Evolutionary conservation across 1,140 invertebrate species (phyloP), one percentile per base, ranked within the genome.

Genomic region (Bactericera cockerelli): DNA sequence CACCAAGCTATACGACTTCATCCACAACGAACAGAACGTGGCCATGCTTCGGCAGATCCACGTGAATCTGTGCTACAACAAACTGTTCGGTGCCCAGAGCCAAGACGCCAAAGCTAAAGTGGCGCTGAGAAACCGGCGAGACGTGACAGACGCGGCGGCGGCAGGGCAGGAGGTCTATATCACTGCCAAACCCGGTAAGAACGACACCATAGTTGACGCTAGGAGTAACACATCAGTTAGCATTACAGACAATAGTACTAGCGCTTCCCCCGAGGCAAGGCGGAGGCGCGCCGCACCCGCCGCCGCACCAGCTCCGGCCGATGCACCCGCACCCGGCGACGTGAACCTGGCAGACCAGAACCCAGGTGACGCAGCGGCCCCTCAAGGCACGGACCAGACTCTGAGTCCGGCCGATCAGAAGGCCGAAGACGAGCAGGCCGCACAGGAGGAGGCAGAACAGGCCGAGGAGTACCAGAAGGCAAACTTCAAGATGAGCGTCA

Each of bases 211-310:
- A 19, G 22, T 49, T 49, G 42, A 49, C 42, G 42, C n/a, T 49
- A 49, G 42, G 42, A 49, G 42, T 49, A 49, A 49, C 42, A 49
- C 42, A 49, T 49, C 42, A 49, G 42, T 49, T 49, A 49, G 22
- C 42, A 49, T 19, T 49, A 49, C 42, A 49, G 42, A 22, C n/a
- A 49, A 49, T 49, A 49, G 42, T 49, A 49, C n/a, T 49, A 49
- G 42, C 22, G 6, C 42, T 49, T 49, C 42, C 19, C 22, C 42
- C n/a, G 22, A 16, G 6, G 42, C 42, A 4, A 49, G 42, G 19
- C 6, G 42, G 22, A 49, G 22, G 19, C 42, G 42, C 4, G 42
- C 42, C 6, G 42, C 42, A 4, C 42, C 42, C 19, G 19, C 6
- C n/a, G 42, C 42, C 4, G 42, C 42, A 4, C 42, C 42, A 6